These are phyloP conservation scores for Apodemus speciosus DNA, from an alignment of 2,113 vertebrate genomes.

Conservation along the genomic window DNA sequence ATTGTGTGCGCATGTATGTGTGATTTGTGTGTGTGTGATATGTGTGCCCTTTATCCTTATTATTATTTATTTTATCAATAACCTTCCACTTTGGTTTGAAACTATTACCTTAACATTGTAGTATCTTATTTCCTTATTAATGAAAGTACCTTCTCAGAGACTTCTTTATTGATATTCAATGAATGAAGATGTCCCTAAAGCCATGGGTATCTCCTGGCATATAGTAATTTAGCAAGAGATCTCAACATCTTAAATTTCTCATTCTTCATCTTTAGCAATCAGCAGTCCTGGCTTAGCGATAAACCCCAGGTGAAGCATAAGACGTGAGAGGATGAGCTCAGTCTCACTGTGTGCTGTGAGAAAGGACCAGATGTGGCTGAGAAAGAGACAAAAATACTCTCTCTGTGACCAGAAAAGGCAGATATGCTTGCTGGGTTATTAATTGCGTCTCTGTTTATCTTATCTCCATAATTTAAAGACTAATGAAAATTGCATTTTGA, in stretches of 20 bases:
- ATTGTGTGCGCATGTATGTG: neutral
- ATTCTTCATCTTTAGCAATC: neutral
- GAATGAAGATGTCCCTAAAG: neutral
- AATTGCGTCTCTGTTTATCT: neutral
- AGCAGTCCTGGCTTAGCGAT: neutral
- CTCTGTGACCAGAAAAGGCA: neutral
- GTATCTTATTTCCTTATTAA: neutral
- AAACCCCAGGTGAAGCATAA: neutral
- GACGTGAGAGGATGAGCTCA: neutral
- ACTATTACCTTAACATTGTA: neutral
- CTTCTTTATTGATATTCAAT: neutral
- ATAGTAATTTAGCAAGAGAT: neutral
- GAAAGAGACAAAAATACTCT: neutral
- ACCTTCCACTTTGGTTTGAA: neutral
- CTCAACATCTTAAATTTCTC: neutral
- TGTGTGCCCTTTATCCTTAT: neutral
- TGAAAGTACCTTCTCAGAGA: neutral
- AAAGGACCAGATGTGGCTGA: neutral
- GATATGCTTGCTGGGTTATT: neutral
- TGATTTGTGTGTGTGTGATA: neutral
- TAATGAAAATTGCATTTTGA: slow-evolving; percentile 30
- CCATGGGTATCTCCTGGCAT: neutral
- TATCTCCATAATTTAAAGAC: neutral
- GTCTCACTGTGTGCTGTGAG: neutral
- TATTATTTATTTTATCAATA: neutral